phyloP scores from a whole-genome alignment of 2,888 invertebrate species.

The Drosophila barbarae region DNA sequence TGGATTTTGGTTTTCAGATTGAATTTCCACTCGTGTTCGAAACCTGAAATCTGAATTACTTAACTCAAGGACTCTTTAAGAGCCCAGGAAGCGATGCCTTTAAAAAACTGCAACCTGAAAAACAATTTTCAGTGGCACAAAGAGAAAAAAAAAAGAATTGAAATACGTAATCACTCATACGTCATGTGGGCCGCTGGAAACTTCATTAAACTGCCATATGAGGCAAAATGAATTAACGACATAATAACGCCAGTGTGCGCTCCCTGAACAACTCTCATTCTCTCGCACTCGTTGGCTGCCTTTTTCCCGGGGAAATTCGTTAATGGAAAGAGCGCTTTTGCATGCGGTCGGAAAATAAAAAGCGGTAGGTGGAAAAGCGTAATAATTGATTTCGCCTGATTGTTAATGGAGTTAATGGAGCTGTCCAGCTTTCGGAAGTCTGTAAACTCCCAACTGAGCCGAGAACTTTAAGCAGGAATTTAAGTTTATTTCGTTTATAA shows the following conservation, averaged over 20 bases:
- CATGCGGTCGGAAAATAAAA: conserved; percentile 33
- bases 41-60: conserved; percentile 21
- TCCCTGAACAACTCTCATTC: conserved; percentile 9
- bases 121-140: conserved; percentile 11
- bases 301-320: conserved; percentile 28
- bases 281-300: not conserved
- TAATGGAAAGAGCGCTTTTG: conserved; percentile 40
- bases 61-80: conserved; percentile 21
- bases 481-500: conserved; percentile 5
- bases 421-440: conserved; percentile 19
- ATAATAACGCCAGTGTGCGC: conserved; percentile 45
- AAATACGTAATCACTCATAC: conserved; percentile 47
- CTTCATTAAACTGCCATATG: conserved; percentile 58
- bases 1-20: conserved; percentile 8
- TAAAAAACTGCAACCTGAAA: conserved; percentile 5
- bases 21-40: conserved; percentile 16
- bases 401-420: conserved; percentile 57
- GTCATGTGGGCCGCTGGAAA: conserved; percentile 47
- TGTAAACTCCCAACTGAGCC: not conserved
- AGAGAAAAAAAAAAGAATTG: conserved; percentile 16
- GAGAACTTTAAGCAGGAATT: conserved; percentile 12
- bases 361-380: conserved; percentile 41
- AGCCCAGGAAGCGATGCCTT: not conserved
- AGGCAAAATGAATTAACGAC: conserved; percentile 68
- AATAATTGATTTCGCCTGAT: conserved; percentile 67